Percentiles rank a stretch among this genome's conserved stretches.
Conservation (phyloP, 2,797 vertebrate genomes). For the Lepus townsendii region DNA sequence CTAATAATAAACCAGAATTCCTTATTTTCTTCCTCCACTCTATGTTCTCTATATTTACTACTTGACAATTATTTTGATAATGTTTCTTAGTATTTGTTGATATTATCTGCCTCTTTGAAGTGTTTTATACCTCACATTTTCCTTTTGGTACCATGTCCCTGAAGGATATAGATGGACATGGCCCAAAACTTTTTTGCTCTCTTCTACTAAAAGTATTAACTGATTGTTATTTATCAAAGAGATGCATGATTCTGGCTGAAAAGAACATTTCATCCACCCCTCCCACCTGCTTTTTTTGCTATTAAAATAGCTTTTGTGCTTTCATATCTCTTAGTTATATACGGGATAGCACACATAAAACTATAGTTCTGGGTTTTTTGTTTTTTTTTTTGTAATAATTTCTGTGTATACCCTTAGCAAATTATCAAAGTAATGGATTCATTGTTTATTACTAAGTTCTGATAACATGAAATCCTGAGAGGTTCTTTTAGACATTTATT, state of each 20-base stretch:
- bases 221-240: not conserved
- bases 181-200: not conserved
- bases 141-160: not conserved
- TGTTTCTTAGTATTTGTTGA: not conserved
- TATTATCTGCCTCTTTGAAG: not conserved
- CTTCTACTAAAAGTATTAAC: not conserved
- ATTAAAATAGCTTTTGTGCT: not conserved
- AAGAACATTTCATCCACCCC: not conserved
- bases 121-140: not conserved
- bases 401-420: not conserved
- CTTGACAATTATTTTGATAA: conserved; percentile 3
- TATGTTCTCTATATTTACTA: not conserved
- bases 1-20: not conserved
- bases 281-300: not conserved
- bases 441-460: not conserved
- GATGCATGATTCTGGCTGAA: not conserved
- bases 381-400: not conserved
- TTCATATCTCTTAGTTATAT: not conserved
- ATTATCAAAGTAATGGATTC: not conserved
- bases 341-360: conserved; percentile 9
- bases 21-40: not conserved
- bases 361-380: not conserved
- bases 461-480: not conserved
- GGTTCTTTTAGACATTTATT: conserved; percentile 37
- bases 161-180: not conserved